Percentiles rank a stretch among this genome's conserved stretches.
phyloP scores from a whole-genome alignment of 2,888 invertebrate species.

The Clusia tigrina region DNA sequence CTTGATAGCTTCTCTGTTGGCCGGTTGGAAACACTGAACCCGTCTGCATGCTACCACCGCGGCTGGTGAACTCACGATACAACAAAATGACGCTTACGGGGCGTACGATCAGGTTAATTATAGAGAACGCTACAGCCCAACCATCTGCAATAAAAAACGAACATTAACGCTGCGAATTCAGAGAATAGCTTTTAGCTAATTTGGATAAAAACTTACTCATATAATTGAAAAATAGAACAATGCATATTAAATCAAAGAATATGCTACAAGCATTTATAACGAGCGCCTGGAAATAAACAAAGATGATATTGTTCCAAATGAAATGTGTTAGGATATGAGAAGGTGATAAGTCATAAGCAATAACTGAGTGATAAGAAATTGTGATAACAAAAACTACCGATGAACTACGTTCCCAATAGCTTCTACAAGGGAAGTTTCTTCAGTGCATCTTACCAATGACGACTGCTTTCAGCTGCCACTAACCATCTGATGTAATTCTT shows the following conservation, averaged over 20 bases:
- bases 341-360: not conserved
- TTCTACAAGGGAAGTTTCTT: not conserved
- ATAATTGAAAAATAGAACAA: constrained; percentile 52
- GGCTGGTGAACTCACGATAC: constrained; percentile 61
- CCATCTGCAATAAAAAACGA: constrained; percentile 60
- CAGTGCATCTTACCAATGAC: too few species aligned
- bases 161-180: not conserved
- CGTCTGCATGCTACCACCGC: constrained; percentile 58
- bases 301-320: constrained; percentile 22
- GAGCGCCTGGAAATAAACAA: constrained; percentile 59
- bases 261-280: constrained; percentile 62
- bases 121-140: constrained; percentile 62
- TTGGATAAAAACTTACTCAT: constrained; percentile 60
- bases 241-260: constrained; percentile 62
- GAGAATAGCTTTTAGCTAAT: not conserved
- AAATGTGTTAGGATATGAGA: not conserved
- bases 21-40: constrained; percentile 60
- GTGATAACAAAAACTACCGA: too few species aligned
- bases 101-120: constrained; percentile 59
- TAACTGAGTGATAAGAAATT: too few species aligned
- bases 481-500: too few species aligned
- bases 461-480: too few species aligned
- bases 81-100: constrained; percentile 60
- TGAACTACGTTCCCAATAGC: not conserved
- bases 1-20: constrained; percentile 63